Evolutionary conservation across 2,113 vertebrate genomes (phyloP).

Genomic region (Calyptommatus sinebrachiatus): DNA sequence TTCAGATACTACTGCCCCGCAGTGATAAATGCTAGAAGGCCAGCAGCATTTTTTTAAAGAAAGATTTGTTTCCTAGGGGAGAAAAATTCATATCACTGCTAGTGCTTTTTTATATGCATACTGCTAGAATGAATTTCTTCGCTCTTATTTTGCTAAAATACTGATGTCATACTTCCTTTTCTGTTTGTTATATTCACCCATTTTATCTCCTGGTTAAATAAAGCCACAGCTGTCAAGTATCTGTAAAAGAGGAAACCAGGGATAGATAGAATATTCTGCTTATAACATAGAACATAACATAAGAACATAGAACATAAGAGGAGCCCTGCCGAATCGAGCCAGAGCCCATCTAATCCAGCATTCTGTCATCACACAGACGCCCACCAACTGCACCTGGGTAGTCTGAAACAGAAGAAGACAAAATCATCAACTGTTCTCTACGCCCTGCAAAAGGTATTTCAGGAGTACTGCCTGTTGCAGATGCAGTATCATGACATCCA

Average conservation of each 20-base stretch:
- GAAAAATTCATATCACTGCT: not conserved
- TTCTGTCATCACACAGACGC: no score
- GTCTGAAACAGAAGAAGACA: no score
- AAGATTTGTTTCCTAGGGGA: not conserved
- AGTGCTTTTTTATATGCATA: accelerated
- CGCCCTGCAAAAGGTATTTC: no score
- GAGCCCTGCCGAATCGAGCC: no score
- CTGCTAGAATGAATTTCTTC: not conserved
- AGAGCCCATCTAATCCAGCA: no score
- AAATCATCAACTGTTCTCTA: no score
- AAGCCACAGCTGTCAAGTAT: conserved; percentile 8
- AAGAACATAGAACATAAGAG: no score
- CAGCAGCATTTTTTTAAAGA: conserved; percentile 8
- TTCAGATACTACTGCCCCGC: conserved; percentile 51
- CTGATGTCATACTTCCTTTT: not conserved
- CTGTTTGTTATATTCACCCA: conserved; percentile 6
- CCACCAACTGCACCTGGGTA: no score
- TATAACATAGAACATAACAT: no score
- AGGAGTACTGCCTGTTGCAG: no score
- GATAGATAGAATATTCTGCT: not conserved
- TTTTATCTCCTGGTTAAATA: conserved; percentile 6
- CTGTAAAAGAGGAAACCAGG: not conserved
- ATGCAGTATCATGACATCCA: no score
- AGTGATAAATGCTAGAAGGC: conserved; percentile 44
- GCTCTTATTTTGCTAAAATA: not conserved